These are phyloP conservation scores for Leptinotarsa rubiginosa DNA, from an alignment of 2,888 invertebrate species.

Conservation along the genomic window DNA sequence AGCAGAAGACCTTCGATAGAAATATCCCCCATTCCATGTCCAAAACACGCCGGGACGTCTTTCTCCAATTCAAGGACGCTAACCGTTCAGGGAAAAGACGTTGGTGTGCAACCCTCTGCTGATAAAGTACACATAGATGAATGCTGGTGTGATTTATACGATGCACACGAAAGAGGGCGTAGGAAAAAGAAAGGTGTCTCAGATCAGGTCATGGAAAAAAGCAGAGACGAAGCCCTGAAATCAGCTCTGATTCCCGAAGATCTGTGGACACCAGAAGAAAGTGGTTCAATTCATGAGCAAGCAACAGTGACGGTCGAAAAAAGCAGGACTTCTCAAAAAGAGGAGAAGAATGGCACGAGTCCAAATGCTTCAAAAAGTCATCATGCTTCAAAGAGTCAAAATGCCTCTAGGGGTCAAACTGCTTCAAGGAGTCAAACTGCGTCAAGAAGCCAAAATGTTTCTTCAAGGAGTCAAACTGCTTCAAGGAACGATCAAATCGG, in stretches of 20 bases:
- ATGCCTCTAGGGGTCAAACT: too few relatives aligned
- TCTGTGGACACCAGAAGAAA: not conserved
- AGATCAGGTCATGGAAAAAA: constrained; percentile 13
- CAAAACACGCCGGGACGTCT: constrained; percentile 34
- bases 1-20: constrained; percentile 27
- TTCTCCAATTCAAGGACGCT: constrained; percentile 31
- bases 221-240: not conserved
- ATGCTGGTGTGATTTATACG: constrained; percentile 31
- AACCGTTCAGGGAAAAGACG: constrained; percentile 14
- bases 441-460: too few relatives aligned
- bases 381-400: too few relatives aligned
- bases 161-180: not conserved
- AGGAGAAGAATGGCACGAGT: not conserved
- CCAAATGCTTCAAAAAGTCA: not conserved
- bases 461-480: too few relatives aligned
- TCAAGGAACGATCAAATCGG: not conserved
- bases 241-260: not conserved
- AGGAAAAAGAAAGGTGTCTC: not conserved
- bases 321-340: not conserved
- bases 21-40: constrained; percentile 38
- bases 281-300: not conserved
- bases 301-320: not conserved
- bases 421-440: too few relatives aligned
- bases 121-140: constrained; percentile 26
- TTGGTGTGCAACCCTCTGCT: not conserved